Evolutionary conservation across 2,888 invertebrate genomes (phyloP), one percentile per base, ranked within the genome.

Genomic region (Dermolepida albohirtum): DNA sequence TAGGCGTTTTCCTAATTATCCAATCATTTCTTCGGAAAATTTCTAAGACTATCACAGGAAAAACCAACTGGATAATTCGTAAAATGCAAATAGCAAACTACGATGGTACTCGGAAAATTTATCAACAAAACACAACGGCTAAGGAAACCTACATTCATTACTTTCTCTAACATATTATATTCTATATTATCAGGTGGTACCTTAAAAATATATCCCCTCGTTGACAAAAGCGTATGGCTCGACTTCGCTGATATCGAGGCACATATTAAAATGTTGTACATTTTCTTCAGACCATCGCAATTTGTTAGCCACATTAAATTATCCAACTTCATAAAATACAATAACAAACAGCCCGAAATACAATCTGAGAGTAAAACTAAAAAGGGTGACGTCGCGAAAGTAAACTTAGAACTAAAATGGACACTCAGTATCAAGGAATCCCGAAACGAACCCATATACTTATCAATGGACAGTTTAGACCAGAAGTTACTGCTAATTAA

Each of bases 381-480:
- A 10, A 10, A 6, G 1, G 10, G 10, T 6, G 34, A 7, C 6
- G 10, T 10, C 1, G 47, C 11, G 43, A 39, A 16, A 16, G 8
- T 44, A 16, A 34, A 55, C 63, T 73, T 74, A 70, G 62, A 73
- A 44, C 66, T 79, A 7, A 57, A 74, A 12, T 75, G 74, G 73
- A 72, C 75, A 0, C 64, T 71, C 11, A 65, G 41, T 7, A 16
- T 77, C 16, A 64, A 68, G 14, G 49, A 65, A n/a, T 72, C 74
- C 6, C 71, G 78, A 41, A 81, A 81, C 64, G 78, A 79, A 67
- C 80, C 82, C 0, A 27, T 81, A 6, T 80, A 80, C 55, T 41
- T 82, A 5, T 80, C 81, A 67, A 70, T 75, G 29, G 82, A 83
- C 64, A 78, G 78, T 6, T 52, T 79, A 10, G 78, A 78, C 22